Evolutionary conservation across 2,113 vertebrate genomes (phyloP).

Genomic region (Damaliscus lunatus): DNA sequence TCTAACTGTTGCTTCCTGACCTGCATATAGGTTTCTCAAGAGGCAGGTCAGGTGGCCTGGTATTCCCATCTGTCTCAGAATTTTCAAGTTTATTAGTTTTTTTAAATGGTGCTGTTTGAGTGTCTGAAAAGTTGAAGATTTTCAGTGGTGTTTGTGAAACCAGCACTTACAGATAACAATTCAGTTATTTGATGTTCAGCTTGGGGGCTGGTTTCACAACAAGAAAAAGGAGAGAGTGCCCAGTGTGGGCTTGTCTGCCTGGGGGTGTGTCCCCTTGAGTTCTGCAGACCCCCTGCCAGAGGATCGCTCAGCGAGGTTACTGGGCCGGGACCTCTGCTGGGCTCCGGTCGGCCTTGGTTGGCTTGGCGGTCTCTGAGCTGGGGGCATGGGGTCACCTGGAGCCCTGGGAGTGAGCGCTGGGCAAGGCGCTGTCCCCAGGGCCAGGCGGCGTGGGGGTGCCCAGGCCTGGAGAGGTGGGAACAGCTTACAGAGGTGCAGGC

Average conservation of each 20-base stretch:
- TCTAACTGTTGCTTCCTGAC: too few species aligned
- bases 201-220: not conserved
- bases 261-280: accelerated
- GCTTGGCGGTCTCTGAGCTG: not conserved
- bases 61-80: too few species aligned
- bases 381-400: too few species aligned
- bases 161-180: not conserved
- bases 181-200: not conserved
- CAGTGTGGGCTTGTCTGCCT: not conserved
- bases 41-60: too few species aligned
- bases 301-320: not conserved
- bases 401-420: not conserved
- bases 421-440: accelerated
- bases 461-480: not conserved
- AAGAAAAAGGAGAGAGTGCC: not conserved
- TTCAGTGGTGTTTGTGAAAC: not conserved
- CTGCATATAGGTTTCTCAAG: too few species aligned
- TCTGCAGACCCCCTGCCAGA: too few species aligned
- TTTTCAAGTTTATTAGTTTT: not conserved
- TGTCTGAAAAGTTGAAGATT: not conserved
- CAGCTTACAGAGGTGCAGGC: not conserved
- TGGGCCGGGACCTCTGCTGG: accelerated
- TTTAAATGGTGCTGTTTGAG: not conserved
- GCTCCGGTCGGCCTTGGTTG: not conserved
- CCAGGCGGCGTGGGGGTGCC: not conserved